Evolutionary conservation across 2,113 vertebrate genomes (phyloP).

Genomic region (Clupea harengus): DNA sequence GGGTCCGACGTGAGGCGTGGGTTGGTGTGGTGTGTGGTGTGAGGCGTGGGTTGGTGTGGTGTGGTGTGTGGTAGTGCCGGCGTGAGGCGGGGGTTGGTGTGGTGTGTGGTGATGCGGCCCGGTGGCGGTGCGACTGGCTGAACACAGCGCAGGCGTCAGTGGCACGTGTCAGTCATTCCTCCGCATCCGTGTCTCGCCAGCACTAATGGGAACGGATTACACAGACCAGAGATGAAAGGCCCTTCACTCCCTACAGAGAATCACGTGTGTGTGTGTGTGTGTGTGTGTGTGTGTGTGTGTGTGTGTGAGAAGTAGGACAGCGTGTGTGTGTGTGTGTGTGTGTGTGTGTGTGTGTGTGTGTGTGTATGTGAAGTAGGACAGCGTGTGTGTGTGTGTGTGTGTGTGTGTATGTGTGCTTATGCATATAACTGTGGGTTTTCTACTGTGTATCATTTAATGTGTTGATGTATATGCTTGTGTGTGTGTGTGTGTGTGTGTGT

Average conservation of each 20-base stretch:
- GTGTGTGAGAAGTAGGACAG: too few species aligned
- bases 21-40: too few species aligned
- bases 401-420: slow-evolving; percentile 24
- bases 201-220: slow-evolving; percentile 37
- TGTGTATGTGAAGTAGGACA: slow-evolving; percentile 1
- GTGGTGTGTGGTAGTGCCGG: too few species aligned
- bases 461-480: neutral
- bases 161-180: slow-evolving; percentile 24
- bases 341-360: slow-evolving; percentile 32
- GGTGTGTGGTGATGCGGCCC: too few species aligned
- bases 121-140: too few species aligned
- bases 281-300: slow-evolving; percentile 33
- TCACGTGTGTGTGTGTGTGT: slow-evolving; percentile 8
- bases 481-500: slow-evolving; percentile 11
- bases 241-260: slow-evolving; percentile 4
- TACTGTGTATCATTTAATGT: neutral
- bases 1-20: too few species aligned
- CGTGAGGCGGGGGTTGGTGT: too few species aligned
- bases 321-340: slow-evolving; percentile 8
- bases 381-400: too few species aligned
- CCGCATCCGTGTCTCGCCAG: slow-evolving; percentile 1
- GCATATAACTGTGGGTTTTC: neutral
- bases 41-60: too few species aligned
- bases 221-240: slow-evolving; percentile 36
- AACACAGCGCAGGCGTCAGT: too few species aligned